phyloP scores from a whole-genome alignment of 2,113 vertebrate genomes.

The Acrocephalus arundinaceus region DNA sequence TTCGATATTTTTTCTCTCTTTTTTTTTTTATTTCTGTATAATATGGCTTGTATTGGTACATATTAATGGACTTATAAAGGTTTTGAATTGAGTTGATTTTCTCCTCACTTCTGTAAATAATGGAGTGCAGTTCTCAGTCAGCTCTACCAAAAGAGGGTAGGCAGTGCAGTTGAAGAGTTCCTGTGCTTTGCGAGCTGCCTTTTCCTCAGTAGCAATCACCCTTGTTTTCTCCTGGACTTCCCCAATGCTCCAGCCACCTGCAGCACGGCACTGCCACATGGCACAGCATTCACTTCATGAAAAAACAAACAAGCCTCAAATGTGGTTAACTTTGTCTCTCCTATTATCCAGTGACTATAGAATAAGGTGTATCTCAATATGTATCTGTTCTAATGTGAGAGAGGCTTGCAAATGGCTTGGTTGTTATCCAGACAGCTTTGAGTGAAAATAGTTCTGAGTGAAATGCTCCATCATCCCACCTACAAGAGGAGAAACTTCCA shows the following conservation, averaged over 20 bases:
- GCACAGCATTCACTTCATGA: neutral
- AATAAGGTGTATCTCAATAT: neutral
- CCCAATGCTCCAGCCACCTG: neutral
- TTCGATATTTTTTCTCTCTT: rapidly evolving
- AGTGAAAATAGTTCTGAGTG: neutral
- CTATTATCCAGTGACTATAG: neutral
- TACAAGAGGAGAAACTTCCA: neutral
- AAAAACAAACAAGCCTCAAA: neutral
- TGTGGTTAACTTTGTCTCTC: neutral
- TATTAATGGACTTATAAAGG: neutral
- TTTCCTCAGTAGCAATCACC: neutral
- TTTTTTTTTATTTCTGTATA: neutral
- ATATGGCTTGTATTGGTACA: neutral
- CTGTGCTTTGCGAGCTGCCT: neutral
- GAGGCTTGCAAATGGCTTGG: neutral
- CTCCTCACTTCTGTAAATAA: neutral
- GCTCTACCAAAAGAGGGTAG: neutral
- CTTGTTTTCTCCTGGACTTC: neutral
- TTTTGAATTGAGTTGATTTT: neutral
- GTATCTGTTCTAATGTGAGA: neutral
- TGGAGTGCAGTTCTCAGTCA: neutral
- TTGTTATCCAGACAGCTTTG: neutral
- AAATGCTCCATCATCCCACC: neutral
- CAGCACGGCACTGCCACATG: neutral
- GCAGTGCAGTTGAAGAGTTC: neutral